Conservation (phyloP, 2,888 invertebrate species). For the Perizoma flavofasciatum region DNA sequence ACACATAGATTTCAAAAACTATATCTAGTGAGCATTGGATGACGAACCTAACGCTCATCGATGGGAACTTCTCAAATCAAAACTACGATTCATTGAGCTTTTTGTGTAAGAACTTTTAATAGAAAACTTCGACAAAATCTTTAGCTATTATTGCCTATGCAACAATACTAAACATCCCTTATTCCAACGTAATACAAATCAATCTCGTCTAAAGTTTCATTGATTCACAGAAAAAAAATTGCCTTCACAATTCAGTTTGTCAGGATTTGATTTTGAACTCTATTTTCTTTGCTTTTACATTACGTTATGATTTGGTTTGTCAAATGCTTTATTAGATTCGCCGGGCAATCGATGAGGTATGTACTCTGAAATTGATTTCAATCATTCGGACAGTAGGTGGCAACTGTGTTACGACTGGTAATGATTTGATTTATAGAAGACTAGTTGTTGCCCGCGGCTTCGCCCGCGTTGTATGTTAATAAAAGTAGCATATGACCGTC, state of each 20-base stretch:
- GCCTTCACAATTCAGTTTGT: not conserved
- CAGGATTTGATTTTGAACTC: constrained; percentile 14
- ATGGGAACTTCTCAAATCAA: constrained; percentile 69
- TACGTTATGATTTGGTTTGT: constrained; percentile 31
- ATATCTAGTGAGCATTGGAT: constrained; percentile 4
- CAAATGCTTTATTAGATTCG: constrained; percentile 35
- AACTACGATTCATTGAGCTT: constrained; percentile 67
- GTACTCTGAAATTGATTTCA: constrained; percentile 74
- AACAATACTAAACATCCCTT: constrained; percentile 9
- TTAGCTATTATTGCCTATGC: not conserved
- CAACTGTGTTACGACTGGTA: constrained; percentile 65
- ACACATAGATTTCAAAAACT: too few relatives aligned
- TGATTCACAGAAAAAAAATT: constrained; percentile 1
- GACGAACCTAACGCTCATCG: constrained; percentile 47
- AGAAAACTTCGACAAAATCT: constrained; percentile 57
- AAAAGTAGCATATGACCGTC: too few relatives aligned
- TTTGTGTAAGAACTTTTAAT: constrained; percentile 63
- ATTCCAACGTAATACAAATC: constrained; percentile 8
- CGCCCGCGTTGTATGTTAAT: too few relatives aligned
- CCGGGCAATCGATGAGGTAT: constrained; percentile 68
- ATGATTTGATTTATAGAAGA: constrained; percentile 16
- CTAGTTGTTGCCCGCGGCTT: too few relatives aligned
- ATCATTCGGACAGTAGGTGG: constrained; percentile 76
- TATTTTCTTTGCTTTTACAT: fast-evolving
- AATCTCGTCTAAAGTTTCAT: not conserved